Evolutionary conservation across 1,140 invertebrate genomes (phyloP).

Genomic region (Anthonomus grandis): DNA sequence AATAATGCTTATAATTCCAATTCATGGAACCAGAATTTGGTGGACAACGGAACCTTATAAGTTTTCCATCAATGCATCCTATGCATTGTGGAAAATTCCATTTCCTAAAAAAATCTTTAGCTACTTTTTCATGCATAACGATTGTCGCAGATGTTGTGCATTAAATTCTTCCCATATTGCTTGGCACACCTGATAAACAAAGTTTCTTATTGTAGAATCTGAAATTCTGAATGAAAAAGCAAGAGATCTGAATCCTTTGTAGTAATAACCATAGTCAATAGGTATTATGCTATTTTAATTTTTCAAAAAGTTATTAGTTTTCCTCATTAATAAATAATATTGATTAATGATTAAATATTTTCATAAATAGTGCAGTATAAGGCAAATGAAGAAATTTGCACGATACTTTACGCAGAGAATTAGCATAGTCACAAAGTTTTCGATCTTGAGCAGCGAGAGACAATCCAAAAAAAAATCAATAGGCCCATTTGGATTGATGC

Average conservation of each 20-base stretch:
- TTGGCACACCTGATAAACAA: slow-evolving; percentile 14
- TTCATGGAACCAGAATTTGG: slow-evolving; percentile 12
- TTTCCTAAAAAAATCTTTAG: slow-evolving; percentile 1
- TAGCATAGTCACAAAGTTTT: too few relatives aligned
- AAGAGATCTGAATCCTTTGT: slow-evolving; percentile 21
- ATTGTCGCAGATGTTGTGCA: slow-evolving; percentile 2
- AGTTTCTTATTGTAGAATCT: slow-evolving; percentile 9
- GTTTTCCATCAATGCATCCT: too few relatives aligned
- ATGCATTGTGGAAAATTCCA: too few relatives aligned
- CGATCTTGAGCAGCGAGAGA: too few relatives aligned
- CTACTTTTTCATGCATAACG: not conserved
- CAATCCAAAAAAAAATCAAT: not conserved
- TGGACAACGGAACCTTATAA: slow-evolving; percentile 10
- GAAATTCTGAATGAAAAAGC: slow-evolving; percentile 19
- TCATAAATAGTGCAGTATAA: too few relatives aligned
- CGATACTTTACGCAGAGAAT: too few relatives aligned
- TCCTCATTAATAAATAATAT: too few relatives aligned
- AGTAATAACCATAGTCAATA: slow-evolving; percentile 25
- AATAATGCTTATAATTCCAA: slow-evolving; percentile 42
- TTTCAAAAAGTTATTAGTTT: too few relatives aligned
- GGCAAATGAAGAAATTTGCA: too few relatives aligned
- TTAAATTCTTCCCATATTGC: slow-evolving; percentile 14
- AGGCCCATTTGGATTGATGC: not conserved
- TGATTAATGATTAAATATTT: too few relatives aligned
- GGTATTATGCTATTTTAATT: too few relatives aligned